Base-by-base conservation (phyloP, 2,888 invertebrate species). In the Tenthredo mesomela region DNA sequence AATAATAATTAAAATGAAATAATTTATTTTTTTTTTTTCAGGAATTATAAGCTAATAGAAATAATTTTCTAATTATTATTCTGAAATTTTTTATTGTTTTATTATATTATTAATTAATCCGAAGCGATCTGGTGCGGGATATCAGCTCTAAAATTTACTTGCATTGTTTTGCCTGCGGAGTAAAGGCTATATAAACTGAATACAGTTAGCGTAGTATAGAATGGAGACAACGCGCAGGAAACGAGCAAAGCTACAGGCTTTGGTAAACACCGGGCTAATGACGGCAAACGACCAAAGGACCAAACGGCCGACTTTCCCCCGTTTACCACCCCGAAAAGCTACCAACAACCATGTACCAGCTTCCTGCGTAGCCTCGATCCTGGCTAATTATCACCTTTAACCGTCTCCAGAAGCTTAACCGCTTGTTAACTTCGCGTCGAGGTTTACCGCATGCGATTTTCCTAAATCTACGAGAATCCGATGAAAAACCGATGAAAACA, bases 201-300 rank as follows among this genome's bases (percentile, higher is more conserved):
- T 73, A 73, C 43, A 43, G 71, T 73, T 37, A 21, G n/a, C 25
- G 37, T 25, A 80, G 18, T 25, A 80, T 25, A 80, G 58, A 80
- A 61, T 61, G 21, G 80, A 61, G 58, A 61, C 33, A 58, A 61
- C 80, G n/a, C n/a, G n/a, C n/a, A 58, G 80, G 80, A 80, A 80
- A 61, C 80, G 80, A 80, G 80, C 25, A 80, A 80, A 80, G 80
- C 80, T 61, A 58, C 37, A 80, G 61, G 61, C 61, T 61, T 80
- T 61, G 80, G 80, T 80, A 80, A 80, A 80, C 80, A 80, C 61
- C 80, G 40, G 61, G 80, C 80, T 80, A 80, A 80, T 80, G 80
- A 80, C 80, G 80, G 80, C 80, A 80, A 80, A 80, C 80, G 80
- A 80, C 58, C 37, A 61, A 80, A 80, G 80, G 80, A 61, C 80